phyloP scores from a whole-genome alignment of 2,888 invertebrate species.

The Xestoiulus laeticollis region DNA sequence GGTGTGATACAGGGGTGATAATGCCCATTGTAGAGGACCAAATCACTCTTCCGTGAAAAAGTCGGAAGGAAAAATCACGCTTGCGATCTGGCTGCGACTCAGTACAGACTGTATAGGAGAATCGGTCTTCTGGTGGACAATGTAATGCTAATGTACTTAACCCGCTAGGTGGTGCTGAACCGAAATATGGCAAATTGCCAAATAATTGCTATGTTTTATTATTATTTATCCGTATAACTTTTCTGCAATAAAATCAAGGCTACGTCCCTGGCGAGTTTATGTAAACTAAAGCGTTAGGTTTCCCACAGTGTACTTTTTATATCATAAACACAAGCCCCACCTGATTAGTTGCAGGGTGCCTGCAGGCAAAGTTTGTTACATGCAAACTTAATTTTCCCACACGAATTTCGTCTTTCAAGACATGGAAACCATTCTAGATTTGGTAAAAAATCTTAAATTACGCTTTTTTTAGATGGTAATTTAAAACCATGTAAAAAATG shows the following conservation, averaged over 20 bases:
- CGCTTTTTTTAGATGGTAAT: not conserved
- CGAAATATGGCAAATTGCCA: too few species aligned
- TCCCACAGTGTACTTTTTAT: not conserved
- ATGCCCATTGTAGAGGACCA: too few species aligned
- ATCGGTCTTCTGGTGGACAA: too few species aligned
- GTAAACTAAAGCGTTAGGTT: too few species aligned
- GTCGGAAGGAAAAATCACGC: too few species aligned
- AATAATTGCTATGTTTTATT: too few species aligned
- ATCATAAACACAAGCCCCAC: not conserved
- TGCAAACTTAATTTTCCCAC: not conserved
- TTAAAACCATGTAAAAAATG: not conserved
- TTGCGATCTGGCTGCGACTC: too few species aligned
- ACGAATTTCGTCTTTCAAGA: not conserved
- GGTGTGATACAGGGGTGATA: too few species aligned
- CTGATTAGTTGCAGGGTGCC: not conserved
- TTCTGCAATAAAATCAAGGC: not conserved
- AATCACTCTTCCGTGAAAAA: too few species aligned
- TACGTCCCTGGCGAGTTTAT: not conserved
- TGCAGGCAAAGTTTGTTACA: not conserved
- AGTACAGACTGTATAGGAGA: too few species aligned
- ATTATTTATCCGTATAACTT: not conserved
- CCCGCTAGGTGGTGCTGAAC: too few species aligned
- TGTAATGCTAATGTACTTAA: too few species aligned
- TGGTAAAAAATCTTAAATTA: conserved; percentile 8
- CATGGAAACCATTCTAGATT: not conserved